Conservation (phyloP, 1,140 invertebrate species). For the Drosophila melanogaster region DNA sequence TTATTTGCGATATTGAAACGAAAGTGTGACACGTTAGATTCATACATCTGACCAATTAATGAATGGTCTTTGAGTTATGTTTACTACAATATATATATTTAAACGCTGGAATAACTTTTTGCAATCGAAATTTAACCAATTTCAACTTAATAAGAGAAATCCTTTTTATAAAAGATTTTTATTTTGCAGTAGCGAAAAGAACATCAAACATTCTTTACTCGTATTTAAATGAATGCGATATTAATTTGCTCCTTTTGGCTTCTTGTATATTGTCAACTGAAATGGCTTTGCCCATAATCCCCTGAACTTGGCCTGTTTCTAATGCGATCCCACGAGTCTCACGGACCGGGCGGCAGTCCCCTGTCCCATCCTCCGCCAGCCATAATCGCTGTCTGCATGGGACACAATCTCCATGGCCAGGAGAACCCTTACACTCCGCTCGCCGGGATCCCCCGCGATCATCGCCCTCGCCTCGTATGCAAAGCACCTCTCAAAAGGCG, state of each 20-base stretch:
- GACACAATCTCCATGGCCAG: constrained; percentile 38
- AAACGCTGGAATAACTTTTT: too few species aligned
- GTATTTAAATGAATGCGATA: background rate
- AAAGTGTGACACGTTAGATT: constrained; percentile 5
- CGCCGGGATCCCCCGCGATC: background rate
- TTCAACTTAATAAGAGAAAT: too few species aligned
- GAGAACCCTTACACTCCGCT: background rate
- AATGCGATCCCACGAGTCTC: constrained; percentile 15
- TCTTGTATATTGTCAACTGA: constrained; percentile 10
- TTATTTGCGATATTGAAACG: constrained; percentile 10
- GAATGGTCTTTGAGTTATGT: background rate
- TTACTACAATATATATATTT: too few species aligned
- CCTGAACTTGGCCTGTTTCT: constrained; percentile 1
- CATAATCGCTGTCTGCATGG: constrained; percentile 21
- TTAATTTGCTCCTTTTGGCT: background rate
- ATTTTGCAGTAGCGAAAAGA: too few species aligned
- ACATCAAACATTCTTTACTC: background rate
- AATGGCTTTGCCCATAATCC: background rate
- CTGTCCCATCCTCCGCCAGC: background rate
- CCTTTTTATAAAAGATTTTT: too few species aligned
- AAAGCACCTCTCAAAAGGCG: constrained; percentile 55
- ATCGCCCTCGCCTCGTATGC: constrained; percentile 54
- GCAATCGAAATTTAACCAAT: too few species aligned
- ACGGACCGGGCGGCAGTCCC: background rate
- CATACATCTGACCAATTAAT: background rate